phyloP scores from a whole-genome alignment of 2,888 invertebrate genomes.

The Argynnis bischoffii region DNA sequence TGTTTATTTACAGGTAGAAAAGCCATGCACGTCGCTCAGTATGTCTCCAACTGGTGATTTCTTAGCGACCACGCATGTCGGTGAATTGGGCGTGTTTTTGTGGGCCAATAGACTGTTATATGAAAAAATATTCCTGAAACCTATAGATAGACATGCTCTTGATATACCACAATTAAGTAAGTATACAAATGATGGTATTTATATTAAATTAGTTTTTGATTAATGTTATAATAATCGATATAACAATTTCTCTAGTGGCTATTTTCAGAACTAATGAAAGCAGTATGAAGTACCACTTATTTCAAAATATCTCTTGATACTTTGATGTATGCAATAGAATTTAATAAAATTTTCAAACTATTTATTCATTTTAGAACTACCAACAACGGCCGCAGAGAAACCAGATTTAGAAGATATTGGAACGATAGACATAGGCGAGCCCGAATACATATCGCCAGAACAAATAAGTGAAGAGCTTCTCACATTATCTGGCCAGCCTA shows the following conservation, averaged over 20 bases:
- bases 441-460: conserved; percentile 87
- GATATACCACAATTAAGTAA: conserved; percentile 33
- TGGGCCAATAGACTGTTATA: conserved; percentile 97
- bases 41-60: conserved; percentile 96
- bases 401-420: conserved; percentile 72
- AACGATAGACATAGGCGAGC: conserved; percentile 67
- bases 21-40: conserved; percentile 91
- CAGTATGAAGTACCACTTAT: too few relatives aligned
- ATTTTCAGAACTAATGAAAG: too few relatives aligned
- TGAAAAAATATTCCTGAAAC: conserved; percentile 89
- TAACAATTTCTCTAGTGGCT: too few relatives aligned
- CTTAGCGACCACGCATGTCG: conserved; percentile 94
- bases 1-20: conserved; percentile 80
- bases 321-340: too few relatives aligned
- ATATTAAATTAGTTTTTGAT: too few relatives aligned
- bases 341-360: background rate
- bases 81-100: conserved; percentile 93
- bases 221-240: too few relatives aligned
- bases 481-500: conserved; percentile 92
- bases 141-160: conserved; percentile 77
- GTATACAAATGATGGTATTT: conserved; percentile 2
- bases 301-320: too few relatives aligned
- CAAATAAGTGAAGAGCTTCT: conserved; percentile 90
- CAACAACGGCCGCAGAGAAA: conserved; percentile 73
- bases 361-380: conserved; percentile 57